Evolutionary conservation across 2,797 vertebrate genomes (phyloP), one percentile per base, ranked within the genome.

Genomic region (Amblyopsis hoosieri): DNA sequence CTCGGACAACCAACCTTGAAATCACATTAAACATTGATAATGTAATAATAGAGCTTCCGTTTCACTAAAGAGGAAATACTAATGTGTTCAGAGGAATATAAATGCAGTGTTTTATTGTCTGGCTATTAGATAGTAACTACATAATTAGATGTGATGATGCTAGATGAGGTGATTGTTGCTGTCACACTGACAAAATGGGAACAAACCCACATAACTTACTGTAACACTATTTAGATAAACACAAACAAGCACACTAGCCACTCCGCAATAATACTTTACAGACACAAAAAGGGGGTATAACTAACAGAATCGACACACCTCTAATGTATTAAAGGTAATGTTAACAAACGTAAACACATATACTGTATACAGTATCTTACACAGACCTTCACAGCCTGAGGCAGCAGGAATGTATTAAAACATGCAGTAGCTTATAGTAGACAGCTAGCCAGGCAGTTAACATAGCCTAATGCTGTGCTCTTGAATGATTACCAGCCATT

Each of bases 81-180:
- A 61, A 71, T 1, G 56, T 64, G 62, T 61, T 67, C 47, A 75
- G 60, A 56, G 69, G 71, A 69, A 74, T 69, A 64, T 42, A 1
- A 13, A 47, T 29, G 46, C 51, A 42, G 46, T 23, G 70, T 60
- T 89, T 87, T 85, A 80, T 76, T 78, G 77, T 66, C 47, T 66
- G 17, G 46, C 37, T 57, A 53, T 67, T 70, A 71, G 74, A 65
- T 61, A 66, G 72, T 60, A 48, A 42, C 52, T 57, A 64, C 57
- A 66, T 0, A 17, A 37, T 53, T 8, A 19, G 47, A 13, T 9
- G 19, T 14, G 57, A 67, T 12, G n/a, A 31, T 4, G 10, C 17
- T 48, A 49, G 13, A 50, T 31, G 45, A 1, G 1, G 49, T 7
- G 12, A n/a, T 52, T 62, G 63, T 73, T 65, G 54, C 45, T 71